Conservation (phyloP, 2,888 invertebrate genomes). For the Lissocephala sabroskyi region DNA sequence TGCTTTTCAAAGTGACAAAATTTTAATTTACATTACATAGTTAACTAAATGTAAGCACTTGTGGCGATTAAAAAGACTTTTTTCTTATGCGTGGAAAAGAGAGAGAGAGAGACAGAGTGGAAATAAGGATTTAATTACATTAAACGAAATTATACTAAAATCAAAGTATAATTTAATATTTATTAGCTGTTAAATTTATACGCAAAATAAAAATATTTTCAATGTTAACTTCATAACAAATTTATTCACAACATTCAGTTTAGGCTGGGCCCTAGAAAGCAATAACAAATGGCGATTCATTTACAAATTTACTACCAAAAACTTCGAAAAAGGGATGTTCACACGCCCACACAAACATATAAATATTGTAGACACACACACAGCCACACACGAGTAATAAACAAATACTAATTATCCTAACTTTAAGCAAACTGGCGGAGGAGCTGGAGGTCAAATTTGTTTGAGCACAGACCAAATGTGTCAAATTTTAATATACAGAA, state of each 20-base stretch:
- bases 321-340: slow-evolving; percentile 5
- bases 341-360: no score
- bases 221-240: slow-evolving; percentile 54
- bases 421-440: no score
- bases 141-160: slow-evolving; percentile 51
- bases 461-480: slow-evolving; percentile 32
- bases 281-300: slow-evolving; percentile 22
- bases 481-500: slow-evolving; percentile 40
- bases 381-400: slow-evolving; percentile 2
- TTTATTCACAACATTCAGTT: slow-evolving; percentile 23
- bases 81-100: slow-evolving; percentile 37
- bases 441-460: slow-evolving; percentile 15
- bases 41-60: slow-evolving; percentile 62
- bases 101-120: slow-evolving; percentile 9
- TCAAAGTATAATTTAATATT: slow-evolving; percentile 53
- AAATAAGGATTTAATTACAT: slow-evolving; percentile 43
- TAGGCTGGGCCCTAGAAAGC: slow-evolving; percentile 48
- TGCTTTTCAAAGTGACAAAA: slow-evolving; percentile 27
- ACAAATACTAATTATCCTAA: neutral
- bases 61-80: slow-evolving; percentile 64
- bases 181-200: slow-evolving; percentile 64
- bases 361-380: slow-evolving; percentile 11
- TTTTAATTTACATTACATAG: slow-evolving; percentile 48
- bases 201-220: slow-evolving; percentile 59
- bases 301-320: slow-evolving; percentile 15